Conservation (phyloP, 1,140 invertebrate genomes). For the Drosophila mayri region DNA sequence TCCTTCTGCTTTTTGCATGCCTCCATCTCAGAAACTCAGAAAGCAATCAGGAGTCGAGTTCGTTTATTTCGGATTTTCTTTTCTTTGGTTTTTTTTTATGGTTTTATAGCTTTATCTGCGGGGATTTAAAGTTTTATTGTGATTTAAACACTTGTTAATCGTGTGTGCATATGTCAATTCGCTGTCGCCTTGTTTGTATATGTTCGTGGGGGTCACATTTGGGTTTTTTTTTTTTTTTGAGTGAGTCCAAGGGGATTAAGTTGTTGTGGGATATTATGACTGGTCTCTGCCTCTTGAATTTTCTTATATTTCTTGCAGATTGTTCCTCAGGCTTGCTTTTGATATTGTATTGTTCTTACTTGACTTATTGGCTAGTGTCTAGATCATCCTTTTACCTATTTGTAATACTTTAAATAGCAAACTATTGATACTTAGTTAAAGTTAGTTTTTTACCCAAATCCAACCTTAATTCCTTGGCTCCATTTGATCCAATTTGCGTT, state of each 20-base stretch:
- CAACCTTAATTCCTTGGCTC: neutral
- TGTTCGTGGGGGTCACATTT: constrained; percentile 28
- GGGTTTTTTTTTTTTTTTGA: neutral
- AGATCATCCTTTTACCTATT: too few species aligned
- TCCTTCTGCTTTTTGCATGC: constrained; percentile 69
- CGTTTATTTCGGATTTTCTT: constrained; percentile 56
- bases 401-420: neutral
- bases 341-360: too few species aligned
- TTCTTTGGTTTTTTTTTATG: constrained; percentile 64
- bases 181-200: constrained; percentile 49
- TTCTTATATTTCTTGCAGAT: neutral
- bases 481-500: constrained; percentile 23
- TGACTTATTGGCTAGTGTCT: neutral
- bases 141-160: constrained; percentile 84
- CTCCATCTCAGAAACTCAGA: constrained; percentile 12
- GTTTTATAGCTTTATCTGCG: constrained; percentile 74
- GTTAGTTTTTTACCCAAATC: too few species aligned
- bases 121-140: constrained; percentile 83
- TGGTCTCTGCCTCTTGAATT: too few species aligned
- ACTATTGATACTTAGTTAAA: neutral
- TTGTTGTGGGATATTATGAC: constrained; percentile 33
- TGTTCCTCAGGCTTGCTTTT: neutral
- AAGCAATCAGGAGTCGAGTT: constrained; percentile 39
- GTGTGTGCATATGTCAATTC: constrained; percentile 75
- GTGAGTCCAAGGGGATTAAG: constrained; percentile 32